These are phyloP conservation scores for Hexactinellida sp. DNA, from an alignment of 37 sponge, comb jelly and placozoan genomes.

Conservation along the genomic window DNA sequence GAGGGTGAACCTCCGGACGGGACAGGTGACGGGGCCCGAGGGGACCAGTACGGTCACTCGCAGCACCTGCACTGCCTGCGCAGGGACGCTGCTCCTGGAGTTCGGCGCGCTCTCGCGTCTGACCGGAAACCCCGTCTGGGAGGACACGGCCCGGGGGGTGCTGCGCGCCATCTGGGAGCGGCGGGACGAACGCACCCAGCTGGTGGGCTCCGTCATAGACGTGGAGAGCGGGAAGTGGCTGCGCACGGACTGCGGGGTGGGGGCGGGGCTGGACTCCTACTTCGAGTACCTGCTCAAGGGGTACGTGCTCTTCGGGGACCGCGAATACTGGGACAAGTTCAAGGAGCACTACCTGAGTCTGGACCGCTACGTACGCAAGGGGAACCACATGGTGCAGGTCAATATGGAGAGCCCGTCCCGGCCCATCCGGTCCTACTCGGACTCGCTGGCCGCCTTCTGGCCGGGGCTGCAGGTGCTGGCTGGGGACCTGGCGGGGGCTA, in stretches of 20 bases:
- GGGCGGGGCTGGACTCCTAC: constrained; percentile 93
- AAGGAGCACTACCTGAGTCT: constrained; percentile 72
- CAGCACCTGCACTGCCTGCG: constrained; percentile 93
- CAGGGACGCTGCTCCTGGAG: constrained; percentile 82
- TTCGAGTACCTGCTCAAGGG: constrained; percentile 93
- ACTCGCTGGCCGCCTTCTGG: constrained; percentile 94
- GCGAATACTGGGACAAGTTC: constrained; percentile 53
- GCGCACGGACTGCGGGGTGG: constrained; percentile 63
- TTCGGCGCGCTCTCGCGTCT: constrained; percentile 84
- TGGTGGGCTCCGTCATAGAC: constrained; percentile 74
- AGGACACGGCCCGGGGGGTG: constrained; percentile 52
- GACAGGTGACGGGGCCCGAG: constrained; percentile 16
- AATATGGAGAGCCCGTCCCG: constrained; percentile 52
- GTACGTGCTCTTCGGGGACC: constrained; percentile 65
- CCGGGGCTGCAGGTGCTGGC: constrained; percentile 80
- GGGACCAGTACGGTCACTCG: constrained; percentile 63
- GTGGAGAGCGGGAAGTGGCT: constrained; percentile 85
- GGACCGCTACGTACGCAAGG: constrained; percentile 49
- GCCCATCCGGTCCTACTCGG: constrained; percentile 47
- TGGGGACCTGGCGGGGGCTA: neutral
- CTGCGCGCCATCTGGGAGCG: constrained; percentile 73
- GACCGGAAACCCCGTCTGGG: constrained; percentile 62
- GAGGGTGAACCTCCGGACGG: constrained; percentile 36
- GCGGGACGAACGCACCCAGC: constrained; percentile 38
- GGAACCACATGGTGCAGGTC: constrained; percentile 57